Conservation (phyloP, 1,140 invertebrate genomes). For the Zophobas atratus region DNA sequence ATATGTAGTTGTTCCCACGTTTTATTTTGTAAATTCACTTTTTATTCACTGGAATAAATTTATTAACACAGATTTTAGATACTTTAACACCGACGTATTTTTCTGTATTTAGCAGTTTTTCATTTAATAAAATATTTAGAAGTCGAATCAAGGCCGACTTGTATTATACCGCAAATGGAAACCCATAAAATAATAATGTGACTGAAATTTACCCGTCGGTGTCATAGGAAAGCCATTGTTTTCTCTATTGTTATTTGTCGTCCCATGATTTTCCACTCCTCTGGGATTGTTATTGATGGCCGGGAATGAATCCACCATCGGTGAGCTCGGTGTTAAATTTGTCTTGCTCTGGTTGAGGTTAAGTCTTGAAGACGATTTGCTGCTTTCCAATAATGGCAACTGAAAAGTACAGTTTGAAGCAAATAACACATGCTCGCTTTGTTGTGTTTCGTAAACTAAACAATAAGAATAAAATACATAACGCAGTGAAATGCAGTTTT, state of each 20-base stretch:
- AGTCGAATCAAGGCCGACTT: background rate
- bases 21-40: constrained; percentile 22
- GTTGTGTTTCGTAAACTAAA: no score
- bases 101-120: constrained; percentile 38
- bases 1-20: constrained; percentile 33
- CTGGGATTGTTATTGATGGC: constrained; percentile 64
- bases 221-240: constrained; percentile 67
- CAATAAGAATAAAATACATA: background rate
- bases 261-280: constrained; percentile 54
- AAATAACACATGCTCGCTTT: no score
- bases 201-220: constrained; percentile 68
- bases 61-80: constrained; percentile 29
- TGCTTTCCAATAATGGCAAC: constrained; percentile 64
- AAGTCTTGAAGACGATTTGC: constrained; percentile 62
- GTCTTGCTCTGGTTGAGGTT: constrained; percentile 61
- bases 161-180: no score
- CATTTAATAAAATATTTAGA: constrained; percentile 40
- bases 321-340: constrained; percentile 61
- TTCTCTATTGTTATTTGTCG: constrained; percentile 62
- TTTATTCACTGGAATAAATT: constrained; percentile 30
- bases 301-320: constrained; percentile 62
- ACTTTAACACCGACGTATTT: constrained; percentile 19
- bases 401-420: constrained; percentile 52
- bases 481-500: no score
- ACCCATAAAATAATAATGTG: no score